Base-by-base conservation (phyloP, 2,113 vertebrate genomes). In the Camelus bactrianus region DNA sequence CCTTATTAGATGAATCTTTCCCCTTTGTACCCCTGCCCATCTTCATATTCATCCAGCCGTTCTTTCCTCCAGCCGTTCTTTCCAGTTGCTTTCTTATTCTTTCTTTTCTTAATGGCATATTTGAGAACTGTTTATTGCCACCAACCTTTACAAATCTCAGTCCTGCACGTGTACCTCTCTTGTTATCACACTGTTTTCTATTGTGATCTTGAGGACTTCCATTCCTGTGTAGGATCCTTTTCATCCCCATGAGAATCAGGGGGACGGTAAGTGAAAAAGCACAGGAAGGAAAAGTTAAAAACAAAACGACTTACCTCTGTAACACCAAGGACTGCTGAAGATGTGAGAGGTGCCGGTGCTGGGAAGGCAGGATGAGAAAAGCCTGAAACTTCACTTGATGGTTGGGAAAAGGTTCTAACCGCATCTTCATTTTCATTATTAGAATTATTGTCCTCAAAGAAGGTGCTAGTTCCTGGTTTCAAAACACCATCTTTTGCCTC, bases 371-470 rank as follows among this genome's bases (percentile, higher is more conserved):
- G 97, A 96, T 72, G 96, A 94, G 98, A 69, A 30, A 93, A 94
- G 93, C 87, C 72, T 65, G 64, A 97, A 95, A 95, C 95, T 84
- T 95, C 89, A 46, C 93, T 83, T 75, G 98, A 97, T 97, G 93
- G 76, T 83, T 98, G 97, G 91, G 95, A 91, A 95, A 88, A 77
- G 92, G 92, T 97, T 84, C 97, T 86, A 97, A 60, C 96, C 76
- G 96, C 84, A 94, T 96, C 97, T 98, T 98, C 97, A 97, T 97
- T 98, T 94, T 98, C 98, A 95, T 75, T 97, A 96, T 97, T 93
- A 91, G 95, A 98, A 90, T 97, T 97, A 89, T 97, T 98, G 70
- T 97, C 96, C 83, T 98, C 97, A 95, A 95, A 97, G 95, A 97
- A 97, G 19, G 95, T 96, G 98, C 98, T 92, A 94, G 70, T 81